Evolutionary conservation across 2,113 vertebrate species (phyloP), one percentile per base, ranked within the genome.

Genomic region (Propithecus coquereli): DNA sequence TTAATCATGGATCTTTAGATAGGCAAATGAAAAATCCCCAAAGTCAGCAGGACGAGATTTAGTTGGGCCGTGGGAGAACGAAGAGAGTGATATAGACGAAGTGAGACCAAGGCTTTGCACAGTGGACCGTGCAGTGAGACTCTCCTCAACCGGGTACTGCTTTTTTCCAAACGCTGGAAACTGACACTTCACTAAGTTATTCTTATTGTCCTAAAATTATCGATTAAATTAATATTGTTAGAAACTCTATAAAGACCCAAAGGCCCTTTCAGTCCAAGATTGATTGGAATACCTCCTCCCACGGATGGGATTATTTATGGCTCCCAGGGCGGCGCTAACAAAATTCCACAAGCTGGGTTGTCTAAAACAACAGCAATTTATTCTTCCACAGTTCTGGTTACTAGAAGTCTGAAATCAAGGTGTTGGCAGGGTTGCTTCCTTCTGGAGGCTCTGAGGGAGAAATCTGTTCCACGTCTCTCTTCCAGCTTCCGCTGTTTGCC

Each of bases 301-400:
- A 25, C 18, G 59, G 59, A 70, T 54, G 34, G 70, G 61, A 54
- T n/a, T 63, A 57, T 20, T 18, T 74, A 18, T n/a, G n/a, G 9
- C 8, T 66, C n/a, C 16, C 22, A 88, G 4, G 23, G 0, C 8
- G 12, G 0, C 20, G 2, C 0, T 47, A 63, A 76, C 16, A 54
- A 84, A 94, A 70, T 77, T 57, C 23, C 52, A 92, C 57, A 45
- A 82, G 43, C 30, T 22, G 2, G 2, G 4, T 87, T 20, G 9
- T 8, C 77, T 76, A 25, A 23, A 32, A 54, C 23, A 81, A 16
- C 1, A 65, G 4, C 50, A 34, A 32, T 27, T 22, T 65, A 50
- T 70, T 73, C 16, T 85, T 52, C 43, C 37, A 25, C 5, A 5
- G 34, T 37, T 66, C 2, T 14, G 14, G 2, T 22, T 50, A 4